Evolutionary conservation across 2,888 invertebrate genomes (phyloP).

Genomic region (Leptarthrus brevirostris): DNA sequence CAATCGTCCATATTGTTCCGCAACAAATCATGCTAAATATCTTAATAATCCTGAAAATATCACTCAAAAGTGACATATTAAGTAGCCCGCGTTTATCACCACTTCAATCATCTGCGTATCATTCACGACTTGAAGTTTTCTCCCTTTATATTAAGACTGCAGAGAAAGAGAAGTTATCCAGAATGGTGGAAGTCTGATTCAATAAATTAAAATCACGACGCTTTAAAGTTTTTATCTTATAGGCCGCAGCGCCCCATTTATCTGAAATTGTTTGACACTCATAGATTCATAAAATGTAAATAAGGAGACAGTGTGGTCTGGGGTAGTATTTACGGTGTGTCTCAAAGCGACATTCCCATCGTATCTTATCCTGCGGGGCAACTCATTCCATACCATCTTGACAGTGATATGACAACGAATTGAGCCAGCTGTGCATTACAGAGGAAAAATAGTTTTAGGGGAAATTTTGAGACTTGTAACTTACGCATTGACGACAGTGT

Average conservation of each 20-base stretch:
- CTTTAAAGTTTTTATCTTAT: constrained; percentile 34
- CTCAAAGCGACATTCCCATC: constrained; percentile 53
- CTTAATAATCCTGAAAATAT: constrained; percentile 41
- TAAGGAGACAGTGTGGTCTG: constrained; percentile 48
- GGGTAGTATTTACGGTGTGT: constrained; percentile 51
- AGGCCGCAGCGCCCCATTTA: constrained; percentile 50
- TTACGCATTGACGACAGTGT: too few species aligned
- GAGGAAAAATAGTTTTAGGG: too few species aligned
- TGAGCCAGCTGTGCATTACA: constrained; percentile 5
- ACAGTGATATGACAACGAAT: constrained; percentile 22
- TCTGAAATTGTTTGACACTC: constrained; percentile 55
- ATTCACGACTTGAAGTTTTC: constrained; percentile 24
- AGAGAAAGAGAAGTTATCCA: neutral
- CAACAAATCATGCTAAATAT: constrained; percentile 47
- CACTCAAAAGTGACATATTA: constrained; percentile 5
- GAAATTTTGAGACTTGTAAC: too few species aligned
- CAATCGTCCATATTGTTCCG: too few species aligned
- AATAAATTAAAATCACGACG: constrained; percentile 52
- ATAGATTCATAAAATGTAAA: constrained; percentile 55
- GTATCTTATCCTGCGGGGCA: constrained; percentile 49
- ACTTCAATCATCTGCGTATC: constrained; percentile 20
- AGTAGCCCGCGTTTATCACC: constrained; percentile 43
- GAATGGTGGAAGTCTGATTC: constrained; percentile 32
- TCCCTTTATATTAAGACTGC: neutral
- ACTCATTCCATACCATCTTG: constrained; percentile 16